These are phyloP conservation scores for Archivesica marissinica DNA, from an alignment of 1,140 invertebrate genomes.

Conservation along the genomic window DNA sequence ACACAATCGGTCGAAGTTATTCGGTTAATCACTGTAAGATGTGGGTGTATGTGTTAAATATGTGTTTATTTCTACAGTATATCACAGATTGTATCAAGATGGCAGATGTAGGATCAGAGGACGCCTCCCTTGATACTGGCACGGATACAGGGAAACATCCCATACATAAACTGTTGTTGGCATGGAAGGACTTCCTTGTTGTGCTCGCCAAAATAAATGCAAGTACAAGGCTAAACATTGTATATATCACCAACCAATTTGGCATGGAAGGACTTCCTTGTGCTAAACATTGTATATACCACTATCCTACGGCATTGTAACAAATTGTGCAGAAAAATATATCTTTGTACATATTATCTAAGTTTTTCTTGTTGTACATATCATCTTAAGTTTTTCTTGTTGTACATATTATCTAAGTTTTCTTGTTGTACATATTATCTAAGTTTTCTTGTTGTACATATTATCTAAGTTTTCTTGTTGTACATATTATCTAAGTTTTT, in stretches of 20 bases:
- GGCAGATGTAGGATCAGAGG: conserved; percentile 19
- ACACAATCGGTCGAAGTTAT: too few relatives aligned
- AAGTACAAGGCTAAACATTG: conserved; percentile 18
- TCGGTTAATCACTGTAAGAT: too few relatives aligned
- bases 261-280: conserved; percentile 77
- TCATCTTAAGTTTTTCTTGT: too few relatives aligned
- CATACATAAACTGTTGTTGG: conserved; percentile 69
- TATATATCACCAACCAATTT: neutral
- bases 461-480: too few relatives aligned
- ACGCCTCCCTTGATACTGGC: conserved; percentile 28
- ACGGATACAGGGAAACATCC: conserved; percentile 64
- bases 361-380: too few relatives aligned
- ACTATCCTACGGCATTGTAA: neutral
- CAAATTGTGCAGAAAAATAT: neutral
- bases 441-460: too few relatives aligned
- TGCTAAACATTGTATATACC: neutral
- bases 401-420: neutral
- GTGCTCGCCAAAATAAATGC: conserved; percentile 70
- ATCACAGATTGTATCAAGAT: conserved; percentile 36
- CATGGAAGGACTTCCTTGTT: conserved; percentile 79
- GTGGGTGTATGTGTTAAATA: too few relatives aligned
- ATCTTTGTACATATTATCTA: neutral
- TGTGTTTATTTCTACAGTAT: neutral
- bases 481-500: too few relatives aligned
- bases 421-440: too few relatives aligned